These are phyloP conservation scores for Musca vetustissima DNA, from an alignment of 1,140 invertebrate genomes.

Conservation along the genomic window DNA sequence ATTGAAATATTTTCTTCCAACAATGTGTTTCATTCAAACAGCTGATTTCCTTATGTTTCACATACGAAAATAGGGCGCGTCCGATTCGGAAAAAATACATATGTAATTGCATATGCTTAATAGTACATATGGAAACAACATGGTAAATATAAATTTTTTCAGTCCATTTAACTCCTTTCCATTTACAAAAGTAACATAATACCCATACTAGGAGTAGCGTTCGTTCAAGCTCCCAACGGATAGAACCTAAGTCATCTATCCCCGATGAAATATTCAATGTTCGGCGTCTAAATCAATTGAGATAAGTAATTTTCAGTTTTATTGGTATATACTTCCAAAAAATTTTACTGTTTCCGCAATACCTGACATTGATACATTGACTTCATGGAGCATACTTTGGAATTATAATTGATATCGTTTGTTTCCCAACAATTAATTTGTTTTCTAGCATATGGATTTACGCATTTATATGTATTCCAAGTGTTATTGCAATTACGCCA, in stretches of 20 bases:
- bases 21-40: too few species aligned
- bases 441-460: slow-evolving; percentile 77
- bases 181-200: slow-evolving; percentile 95
- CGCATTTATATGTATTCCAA: slow-evolving; percentile 86
- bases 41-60: too few species aligned
- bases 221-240: slow-evolving; percentile 89
- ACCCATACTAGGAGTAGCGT: slow-evolving; percentile 89
- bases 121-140: slow-evolving; percentile 91
- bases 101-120: slow-evolving; percentile 81
- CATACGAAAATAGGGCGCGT: slow-evolving; percentile 88
- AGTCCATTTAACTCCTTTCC: slow-evolving; percentile 96
- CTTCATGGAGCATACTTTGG: slow-evolving; percentile 65
- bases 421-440: slow-evolving; percentile 70
- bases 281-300: slow-evolving; percentile 72
- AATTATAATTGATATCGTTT: slow-evolving; percentile 58
- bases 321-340: slow-evolving; percentile 89
- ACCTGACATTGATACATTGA: slow-evolving; percentile 66
- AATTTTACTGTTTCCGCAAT: slow-evolving; percentile 90
- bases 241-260: slow-evolving; percentile 74
- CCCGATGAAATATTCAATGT: slow-evolving; percentile 86
- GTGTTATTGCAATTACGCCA: slow-evolving; percentile 94
- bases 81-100: slow-evolving; percentile 89
- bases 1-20: too few species aligned
- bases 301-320: background rate
- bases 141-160: slow-evolving; percentile 96